Base-by-base conservation (phyloP, 2,797 vertebrate species). In the Triplophysa yarkandensis region DNA sequence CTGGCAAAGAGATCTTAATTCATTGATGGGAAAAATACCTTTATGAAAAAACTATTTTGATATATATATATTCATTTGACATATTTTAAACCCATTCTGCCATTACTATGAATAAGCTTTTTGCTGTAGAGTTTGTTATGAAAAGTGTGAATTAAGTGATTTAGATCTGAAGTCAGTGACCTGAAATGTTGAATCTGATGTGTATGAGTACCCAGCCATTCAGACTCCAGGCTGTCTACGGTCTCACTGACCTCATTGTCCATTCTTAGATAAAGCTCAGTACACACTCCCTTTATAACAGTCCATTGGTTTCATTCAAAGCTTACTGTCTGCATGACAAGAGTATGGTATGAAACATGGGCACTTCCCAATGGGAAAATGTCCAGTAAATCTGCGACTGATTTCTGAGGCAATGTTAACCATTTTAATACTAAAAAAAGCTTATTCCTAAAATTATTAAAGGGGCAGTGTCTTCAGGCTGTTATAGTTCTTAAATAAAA, bases 1-100 rank as follows among this genome's bases (percentile, higher is more conserved):
- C 78, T 84, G 58, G 73, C 80, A 82, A 71, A 86, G 85, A 81
- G 83, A 71, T 62, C 74, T 19, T 68, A 67, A 76, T 83, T 84
- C 54, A 85, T 88, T 87, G 82, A 81, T 83, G 85, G 81, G 65
- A 66, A 78, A 76, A 73, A 74, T 80, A 71, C 72, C 72, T 84
- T 46, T 76, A 70, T 77, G 36, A 39, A 43, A 81, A 84, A 65
- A 69, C 67, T 48, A 25, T 50, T 21, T 61, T 60, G 8, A 25
- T 48, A 28, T 9, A 65, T 9, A n/a, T 44, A 30, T 0, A 44
- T 74, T 60, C 69, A 16, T 69, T n/a, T n/a, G n/a, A 34, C 23
- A 54, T 46, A 28, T 41, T 43, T 21, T n/a, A 14, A 55, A 43
- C 57, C n/a, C 5, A 27, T 27, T 16, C 28, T 14, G 46, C 48